Percentiles rank a stretch among this genome's conserved stretches.
Evolutionary conservation across 1,140 invertebrate genomes (phyloP).

Genomic region (Achatina immaculata): DNA sequence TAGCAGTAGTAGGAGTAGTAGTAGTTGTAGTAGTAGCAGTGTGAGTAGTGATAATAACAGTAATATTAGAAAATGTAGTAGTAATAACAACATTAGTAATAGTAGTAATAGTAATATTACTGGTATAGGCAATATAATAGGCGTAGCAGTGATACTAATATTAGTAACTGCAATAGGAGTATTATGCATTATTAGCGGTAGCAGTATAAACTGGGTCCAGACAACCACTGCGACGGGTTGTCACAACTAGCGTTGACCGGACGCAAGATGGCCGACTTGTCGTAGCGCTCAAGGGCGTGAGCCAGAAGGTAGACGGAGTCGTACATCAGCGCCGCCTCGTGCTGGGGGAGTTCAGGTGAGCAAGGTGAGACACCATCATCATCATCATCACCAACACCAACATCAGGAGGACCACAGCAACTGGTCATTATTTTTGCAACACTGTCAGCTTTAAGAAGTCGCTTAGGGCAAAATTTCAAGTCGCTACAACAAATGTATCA

Average conservation of each 20-base stretch:
- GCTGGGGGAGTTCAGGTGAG: constrained; percentile 46
- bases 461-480: too few species aligned
- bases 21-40: neutral
- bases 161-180: neutral
- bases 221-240: constrained; percentile 54
- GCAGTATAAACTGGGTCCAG: constrained; percentile 61
- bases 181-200: constrained; percentile 42
- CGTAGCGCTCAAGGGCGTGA: constrained; percentile 79
- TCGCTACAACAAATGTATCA: too few species aligned
- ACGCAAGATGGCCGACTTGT: constrained; percentile 47
- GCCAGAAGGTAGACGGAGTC: constrained; percentile 91
- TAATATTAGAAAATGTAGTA: neutral
- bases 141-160: neutral
- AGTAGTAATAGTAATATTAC: neutral
- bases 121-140: too few species aligned
- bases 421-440: too few species aligned
- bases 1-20: neutral
- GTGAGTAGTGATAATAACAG: neutral
- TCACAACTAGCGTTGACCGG: constrained; percentile 63
- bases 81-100: neutral
- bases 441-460: too few species aligned
- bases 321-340: constrained; percentile 87
- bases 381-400: too few species aligned
- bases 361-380: too few species aligned
- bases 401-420: too few species aligned